phyloP scores from a whole-genome alignment of 2,888 invertebrate species.

The Eupithecia pulchellata region DNA sequence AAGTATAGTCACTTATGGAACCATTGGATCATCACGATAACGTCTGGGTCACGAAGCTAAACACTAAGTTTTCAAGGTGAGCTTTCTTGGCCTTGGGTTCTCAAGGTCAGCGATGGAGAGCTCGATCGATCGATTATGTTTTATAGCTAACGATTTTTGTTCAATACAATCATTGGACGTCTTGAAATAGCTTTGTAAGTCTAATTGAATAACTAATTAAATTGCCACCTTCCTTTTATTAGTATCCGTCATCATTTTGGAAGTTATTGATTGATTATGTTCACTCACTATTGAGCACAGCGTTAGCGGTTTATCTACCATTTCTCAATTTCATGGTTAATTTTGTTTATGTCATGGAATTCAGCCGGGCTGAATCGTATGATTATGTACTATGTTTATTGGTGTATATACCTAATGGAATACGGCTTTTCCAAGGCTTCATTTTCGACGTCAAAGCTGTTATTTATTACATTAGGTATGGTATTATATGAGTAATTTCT shows the following conservation, averaged over 20 bases:
- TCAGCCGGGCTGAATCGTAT: neutral
- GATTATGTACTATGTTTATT: neutral
- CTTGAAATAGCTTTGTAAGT: too few species aligned
- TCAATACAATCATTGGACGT: neutral
- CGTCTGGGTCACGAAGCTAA: constrained; percentile 98
- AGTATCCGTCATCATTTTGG: neutral
- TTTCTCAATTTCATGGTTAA: neutral
- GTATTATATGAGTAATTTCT: constrained; percentile 9
- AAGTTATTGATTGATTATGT: neutral
- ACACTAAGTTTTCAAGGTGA: constrained; percentile 94
- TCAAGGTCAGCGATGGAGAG: constrained; percentile 1
- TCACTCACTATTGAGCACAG: neutral
- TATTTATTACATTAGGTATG: constrained; percentile 9
- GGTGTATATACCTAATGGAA: neutral
- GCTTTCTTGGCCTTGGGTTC: constrained; percentile 20
- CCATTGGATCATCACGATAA: constrained; percentile 95
- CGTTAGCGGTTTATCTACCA: too few species aligned
- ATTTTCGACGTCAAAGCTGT: constrained; percentile 6
- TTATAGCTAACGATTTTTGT: neutral
- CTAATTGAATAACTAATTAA: too few species aligned
- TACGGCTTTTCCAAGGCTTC: constrained; percentile 9
- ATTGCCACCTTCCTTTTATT: neutral
- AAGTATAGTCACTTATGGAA: constrained; percentile 62
- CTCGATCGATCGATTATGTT: neutral
- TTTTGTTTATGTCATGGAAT: neutral